Evolutionary conservation across 2,797 vertebrate genomes (phyloP).

Genomic region (Cossypha dichroa): DNA sequence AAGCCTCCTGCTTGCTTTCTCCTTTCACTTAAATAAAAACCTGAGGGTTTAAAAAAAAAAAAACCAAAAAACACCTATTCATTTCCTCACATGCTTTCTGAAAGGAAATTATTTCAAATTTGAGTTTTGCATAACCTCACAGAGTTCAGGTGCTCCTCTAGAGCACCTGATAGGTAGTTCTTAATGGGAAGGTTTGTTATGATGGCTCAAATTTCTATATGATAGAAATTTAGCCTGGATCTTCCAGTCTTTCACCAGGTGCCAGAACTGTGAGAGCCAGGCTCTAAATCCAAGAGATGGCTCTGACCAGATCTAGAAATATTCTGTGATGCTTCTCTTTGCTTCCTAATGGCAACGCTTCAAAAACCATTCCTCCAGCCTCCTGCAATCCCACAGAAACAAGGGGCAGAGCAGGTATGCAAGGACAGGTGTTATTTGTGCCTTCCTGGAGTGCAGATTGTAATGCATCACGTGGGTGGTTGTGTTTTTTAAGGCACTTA

Average conservation of each 20-base stretch:
- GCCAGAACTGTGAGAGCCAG: background rate
- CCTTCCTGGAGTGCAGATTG: background rate
- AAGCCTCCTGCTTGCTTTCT: background rate
- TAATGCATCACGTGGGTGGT: fast-evolving
- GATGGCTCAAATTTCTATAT: fast-evolving
- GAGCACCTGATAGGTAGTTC: background rate
- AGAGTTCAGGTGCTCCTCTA: background rate
- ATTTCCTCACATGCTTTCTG: background rate
- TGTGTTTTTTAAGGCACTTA: fast-evolving
- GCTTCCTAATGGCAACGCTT: background rate
- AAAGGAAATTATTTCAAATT: background rate
- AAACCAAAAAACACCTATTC: no score
- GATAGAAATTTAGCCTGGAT: background rate
- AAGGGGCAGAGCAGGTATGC: background rate
- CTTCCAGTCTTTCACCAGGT: background rate
- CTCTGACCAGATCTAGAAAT: background rate
- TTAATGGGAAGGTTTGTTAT: background rate
- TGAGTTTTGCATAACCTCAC: background rate
- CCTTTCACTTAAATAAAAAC: background rate
- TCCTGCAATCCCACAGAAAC: background rate
- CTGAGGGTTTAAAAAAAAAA: no score
- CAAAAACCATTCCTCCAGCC: background rate
- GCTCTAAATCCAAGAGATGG: background rate
- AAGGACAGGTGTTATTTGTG: background rate
- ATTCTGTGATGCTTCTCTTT: background rate